Evolutionary conservation across 2,113 vertebrate species (phyloP), one percentile per base, ranked within the genome.

Genomic region (Hemichromis elongatus): DNA sequence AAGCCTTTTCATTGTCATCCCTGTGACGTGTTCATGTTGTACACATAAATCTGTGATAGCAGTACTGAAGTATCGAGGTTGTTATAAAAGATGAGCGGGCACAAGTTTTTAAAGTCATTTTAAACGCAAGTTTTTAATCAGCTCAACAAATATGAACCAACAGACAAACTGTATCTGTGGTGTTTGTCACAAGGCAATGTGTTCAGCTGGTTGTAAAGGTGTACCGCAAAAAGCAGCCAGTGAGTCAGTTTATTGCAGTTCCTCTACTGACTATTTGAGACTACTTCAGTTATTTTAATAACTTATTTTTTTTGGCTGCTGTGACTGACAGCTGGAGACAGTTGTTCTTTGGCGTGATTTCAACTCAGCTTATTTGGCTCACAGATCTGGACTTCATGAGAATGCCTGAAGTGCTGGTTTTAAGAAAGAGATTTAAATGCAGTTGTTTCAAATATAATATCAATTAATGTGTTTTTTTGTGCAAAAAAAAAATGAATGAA

Each of bases 391-490:
- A 70, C 1, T 70, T 45, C 21, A 26, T 45, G 26, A 45, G 13
- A 45, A 37, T 26, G 21, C 21, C 5, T 45, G 63, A 42, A 16
- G 37, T 70, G 63, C 2, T 70, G 13, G 1, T 26, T 70, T 70
- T 45, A 70, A 70, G n/a, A 26, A 4, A 45, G 37, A 16, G 4
- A 70, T 45, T 63, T 37, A 4, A 63, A 8, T 63, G 10, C 37
- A 42, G 63, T 73, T 47, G 28, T 73, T 45, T 45, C 21, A 45
- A 26, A 70, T 1, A 47, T 70, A 47, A 70, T 47, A 45, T 7
- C 40, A 8, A 26, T 73, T 47, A 70, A 26, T 70, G 2, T 0
- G 5, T 1, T 45, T 70, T 45, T 47, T 28, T 0, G 0, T 45
- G 37, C 21, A n/a, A n/a, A n/a, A n/a, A 9, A 18, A 45, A 68